Evolutionary conservation across 2,888 invertebrate species (phyloP).

Genomic region (Tachystola acroxantha): DNA sequence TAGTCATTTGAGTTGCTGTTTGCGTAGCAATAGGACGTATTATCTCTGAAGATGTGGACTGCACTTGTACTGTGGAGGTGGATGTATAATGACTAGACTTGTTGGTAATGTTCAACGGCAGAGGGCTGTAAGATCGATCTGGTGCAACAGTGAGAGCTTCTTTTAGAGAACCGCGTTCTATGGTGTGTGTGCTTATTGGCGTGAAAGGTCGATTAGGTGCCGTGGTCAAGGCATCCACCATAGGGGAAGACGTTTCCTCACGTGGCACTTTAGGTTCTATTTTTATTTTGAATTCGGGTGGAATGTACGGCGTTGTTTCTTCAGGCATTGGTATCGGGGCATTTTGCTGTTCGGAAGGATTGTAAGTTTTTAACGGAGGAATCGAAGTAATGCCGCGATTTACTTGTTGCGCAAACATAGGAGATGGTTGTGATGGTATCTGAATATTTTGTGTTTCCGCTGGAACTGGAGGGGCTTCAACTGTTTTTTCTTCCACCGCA

Average conservation of each 20-base stretch:
- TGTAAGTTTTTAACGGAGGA: constrained; percentile 67
- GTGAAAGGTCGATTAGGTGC: constrained; percentile 82
- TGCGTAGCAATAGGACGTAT: constrained; percentile 54
- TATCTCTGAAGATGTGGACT: constrained; percentile 41
- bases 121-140: constrained; percentile 78
- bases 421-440: constrained; percentile 34
- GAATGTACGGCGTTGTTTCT: constrained; percentile 82
- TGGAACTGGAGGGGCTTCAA: constrained; percentile 3
- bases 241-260: constrained; percentile 76
- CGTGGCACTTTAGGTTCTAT: constrained; percentile 70
- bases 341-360: constrained; percentile 63
- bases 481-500: constrained; percentile 13
- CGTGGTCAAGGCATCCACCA: constrained; percentile 82
- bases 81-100: constrained; percentile 43
- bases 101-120: constrained; percentile 64
- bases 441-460: constrained; percentile 13
- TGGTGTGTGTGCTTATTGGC: constrained; percentile 63
- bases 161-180: constrained; percentile 70
- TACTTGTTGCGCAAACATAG: constrained; percentile 44
- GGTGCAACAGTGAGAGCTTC: constrained; percentile 82
- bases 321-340: constrained; percentile 80
- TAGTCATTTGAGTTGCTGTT: constrained; percentile 39
- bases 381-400: constrained; percentile 54
- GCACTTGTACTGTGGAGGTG: constrained; percentile 33
- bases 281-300: constrained; percentile 79